These are phyloP conservation scores for Neosalanx taihuensis DNA, from an alignment of 2,797 vertebrate species.

Conservation along the genomic window DNA sequence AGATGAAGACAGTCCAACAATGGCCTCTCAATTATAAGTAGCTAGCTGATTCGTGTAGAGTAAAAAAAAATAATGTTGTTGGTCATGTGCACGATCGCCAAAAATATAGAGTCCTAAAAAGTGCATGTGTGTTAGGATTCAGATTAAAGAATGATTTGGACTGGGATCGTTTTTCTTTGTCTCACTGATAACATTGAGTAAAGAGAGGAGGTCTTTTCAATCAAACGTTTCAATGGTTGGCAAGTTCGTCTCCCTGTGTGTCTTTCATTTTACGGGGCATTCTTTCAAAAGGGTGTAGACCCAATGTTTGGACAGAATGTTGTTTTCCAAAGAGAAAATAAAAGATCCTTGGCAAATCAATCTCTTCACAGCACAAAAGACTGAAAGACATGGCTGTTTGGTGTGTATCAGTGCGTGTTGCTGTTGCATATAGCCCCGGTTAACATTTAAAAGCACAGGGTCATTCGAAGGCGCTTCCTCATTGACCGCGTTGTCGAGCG, in stretches of 20 bases:
- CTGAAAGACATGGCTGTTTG: neutral
- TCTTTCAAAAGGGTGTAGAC: constrained; percentile 2
- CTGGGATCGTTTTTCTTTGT: constrained; percentile 30
- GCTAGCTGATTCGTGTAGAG: neutral
- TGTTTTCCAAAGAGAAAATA: constrained; percentile 24
- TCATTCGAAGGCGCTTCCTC: constrained; percentile 12
- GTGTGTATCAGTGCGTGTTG: neutral
- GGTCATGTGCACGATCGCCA: neutral
- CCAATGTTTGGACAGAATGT: constrained; percentile 19
- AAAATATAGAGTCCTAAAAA: too few relatives aligned
- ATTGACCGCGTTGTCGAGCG: constrained; percentile 33
- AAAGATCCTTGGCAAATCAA: neutral
- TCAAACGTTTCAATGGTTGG: constrained; percentile 38
- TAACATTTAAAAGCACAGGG: constrained; percentile 32
- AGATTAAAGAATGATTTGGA: constrained; percentile 8
- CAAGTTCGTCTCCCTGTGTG: constrained; percentile 28
- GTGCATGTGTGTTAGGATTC: too few relatives aligned
- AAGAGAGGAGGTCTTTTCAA: constrained; percentile 13
- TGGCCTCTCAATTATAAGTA: constrained; percentile 4
- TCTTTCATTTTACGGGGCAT: constrained; percentile 28
- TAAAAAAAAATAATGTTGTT: too few relatives aligned
- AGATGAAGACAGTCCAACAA: too few relatives aligned
- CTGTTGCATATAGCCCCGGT: constrained; percentile 4
- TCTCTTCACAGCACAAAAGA: constrained; percentile 16
- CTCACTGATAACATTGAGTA: constrained; percentile 16